Base-by-base conservation (phyloP, 2,888 invertebrate genomes). In the Altica lythri region DNA sequence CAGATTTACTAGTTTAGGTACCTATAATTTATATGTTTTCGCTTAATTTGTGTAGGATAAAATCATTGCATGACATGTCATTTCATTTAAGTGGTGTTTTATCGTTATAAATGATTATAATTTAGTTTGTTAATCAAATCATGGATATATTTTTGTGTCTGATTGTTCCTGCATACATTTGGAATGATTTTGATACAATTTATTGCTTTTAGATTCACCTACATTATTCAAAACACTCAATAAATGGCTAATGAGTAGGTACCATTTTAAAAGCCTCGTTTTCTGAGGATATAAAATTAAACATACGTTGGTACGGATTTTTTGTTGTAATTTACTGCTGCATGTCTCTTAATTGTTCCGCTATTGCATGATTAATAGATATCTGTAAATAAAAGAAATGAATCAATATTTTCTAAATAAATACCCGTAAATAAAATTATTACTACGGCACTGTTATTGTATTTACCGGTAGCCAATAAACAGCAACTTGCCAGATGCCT, bases 201-300 rank as follows among this genome's bases (percentile, higher is more conserved):
- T 54, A 53, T 56, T 60, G 59, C 59, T 60, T 60, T 57, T 60
- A 60, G 59, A 60, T 49, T 40, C 55, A 49, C 42, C 56, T 49
- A 37, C 38, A 30, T 13, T 17, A 17, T 14, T 35, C 46, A 46
- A 45, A 25, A 14, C 18, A 14, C 25, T 12, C 10, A 48, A 45
- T 52, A 34, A 50, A 55, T 55, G 53, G 55, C 57, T 55, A 72
- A 77, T 77, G 77, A 75, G 72, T n/a, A n/a, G n/a, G n/a, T 75
- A 73, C 71, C 69, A 74, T 75, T 69, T 70, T 77, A 68, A 77
- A 76, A 75, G 77, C 77, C 67, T 74, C 77, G 68, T 78, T 77
- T 75, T 74, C 76, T 69, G 77, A 77, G 71, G 74, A 76, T 75
- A 72, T 77, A 69, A 76, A 76, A 71, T 75, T 78, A 72, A 76